phyloP scores from a whole-genome alignment of 2,113 vertebrate genomes.

The Planiliza haematocheilus region DNA sequence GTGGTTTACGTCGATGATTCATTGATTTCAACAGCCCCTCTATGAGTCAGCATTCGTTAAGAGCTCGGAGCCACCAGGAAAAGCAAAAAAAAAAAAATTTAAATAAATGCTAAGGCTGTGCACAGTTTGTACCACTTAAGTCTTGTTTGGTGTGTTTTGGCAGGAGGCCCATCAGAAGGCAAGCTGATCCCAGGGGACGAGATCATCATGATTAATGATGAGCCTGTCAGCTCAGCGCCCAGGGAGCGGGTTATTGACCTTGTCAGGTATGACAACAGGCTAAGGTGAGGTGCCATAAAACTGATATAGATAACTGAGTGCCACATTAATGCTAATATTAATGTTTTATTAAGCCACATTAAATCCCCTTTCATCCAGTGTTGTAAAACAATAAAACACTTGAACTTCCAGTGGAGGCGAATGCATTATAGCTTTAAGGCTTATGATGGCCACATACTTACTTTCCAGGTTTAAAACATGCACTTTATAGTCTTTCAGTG shows the following conservation, averaged over 20 bases:
- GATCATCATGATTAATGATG: constrained; percentile 99
- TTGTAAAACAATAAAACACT: neutral
- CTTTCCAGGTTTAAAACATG: neutral
- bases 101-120: constrained; percentile 22
- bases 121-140: constrained; percentile 34
- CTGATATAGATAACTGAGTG: constrained; percentile 6
- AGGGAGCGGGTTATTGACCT: constrained; percentile 98
- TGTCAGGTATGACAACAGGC: constrained; percentile 89
- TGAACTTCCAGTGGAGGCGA: neutral
- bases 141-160: constrained; percentile 60
- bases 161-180: constrained; percentile 97
- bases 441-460: neutral
- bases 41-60: constrained; percentile 59
- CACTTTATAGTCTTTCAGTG: neutral
- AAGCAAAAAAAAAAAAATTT: constrained; percentile 16
- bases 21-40: constrained; percentile 54
- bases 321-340: neutral
- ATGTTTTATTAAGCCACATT: neutral
- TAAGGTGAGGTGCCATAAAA: constrained; percentile 29
- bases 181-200: constrained; percentile 97
- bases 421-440: neutral
- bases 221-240: constrained; percentile 93
- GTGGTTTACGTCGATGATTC: constrained; percentile 54
- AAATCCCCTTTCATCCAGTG: neutral
- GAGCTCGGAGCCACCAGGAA: constrained; percentile 29